Conservation (phyloP, 2,113 vertebrate genomes). For the Phoenicopterus ruber region DNA sequence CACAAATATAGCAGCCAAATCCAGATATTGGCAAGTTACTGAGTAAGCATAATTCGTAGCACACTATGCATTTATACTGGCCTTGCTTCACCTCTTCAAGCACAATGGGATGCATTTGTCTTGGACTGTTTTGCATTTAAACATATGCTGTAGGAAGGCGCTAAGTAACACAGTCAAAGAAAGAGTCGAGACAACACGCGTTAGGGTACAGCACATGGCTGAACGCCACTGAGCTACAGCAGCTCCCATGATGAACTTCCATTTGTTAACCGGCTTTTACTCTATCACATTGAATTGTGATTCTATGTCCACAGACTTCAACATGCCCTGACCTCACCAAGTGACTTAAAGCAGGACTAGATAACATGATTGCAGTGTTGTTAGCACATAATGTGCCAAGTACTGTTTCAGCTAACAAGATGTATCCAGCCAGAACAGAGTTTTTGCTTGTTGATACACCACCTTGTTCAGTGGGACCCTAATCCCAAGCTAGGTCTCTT, state of each 20-base stretch:
- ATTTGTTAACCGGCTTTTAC: neutral
- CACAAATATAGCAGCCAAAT: neutral
- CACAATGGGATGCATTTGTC: neutral
- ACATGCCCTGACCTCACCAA: neutral
- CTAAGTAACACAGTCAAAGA: neutral
- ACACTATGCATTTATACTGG: neutral
- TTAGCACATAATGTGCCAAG: neutral
- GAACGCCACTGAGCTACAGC: neutral
- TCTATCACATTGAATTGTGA: neutral
- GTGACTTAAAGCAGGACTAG: neutral
- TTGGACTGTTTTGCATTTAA: neutral
- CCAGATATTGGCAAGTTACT: neutral
- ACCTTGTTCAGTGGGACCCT: neutral
- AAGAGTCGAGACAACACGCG: neutral
- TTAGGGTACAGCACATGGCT: neutral
- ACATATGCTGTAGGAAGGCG: neutral
- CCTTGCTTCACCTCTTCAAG: neutral
- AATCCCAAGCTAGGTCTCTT: neutral
- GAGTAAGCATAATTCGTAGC: neutral
- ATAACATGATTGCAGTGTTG: neutral
- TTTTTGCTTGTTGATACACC: neutral
- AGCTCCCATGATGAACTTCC: neutral
- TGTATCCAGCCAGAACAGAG: neutral
- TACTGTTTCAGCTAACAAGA: neutral
- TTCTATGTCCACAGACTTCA: neutral